Evolutionary conservation across 2,888 invertebrate species (phyloP).

Genomic region (Hemithea aestivaria): DNA sequence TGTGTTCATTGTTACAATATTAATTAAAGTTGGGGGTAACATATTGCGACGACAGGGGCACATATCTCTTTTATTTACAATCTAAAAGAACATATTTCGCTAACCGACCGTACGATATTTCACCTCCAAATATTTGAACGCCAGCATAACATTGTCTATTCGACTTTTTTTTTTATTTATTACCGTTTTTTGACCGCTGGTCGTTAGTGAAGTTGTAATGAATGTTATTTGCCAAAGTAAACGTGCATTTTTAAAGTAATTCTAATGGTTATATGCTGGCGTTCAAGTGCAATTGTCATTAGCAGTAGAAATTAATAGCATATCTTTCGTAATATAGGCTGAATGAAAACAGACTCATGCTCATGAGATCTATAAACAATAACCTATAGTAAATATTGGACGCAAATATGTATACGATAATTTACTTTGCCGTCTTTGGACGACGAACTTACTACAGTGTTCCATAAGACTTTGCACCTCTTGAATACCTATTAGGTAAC

Average conservation of each 20-base stretch:
- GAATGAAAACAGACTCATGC: conserved; percentile 63
- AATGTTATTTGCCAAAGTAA: conserved; percentile 65
- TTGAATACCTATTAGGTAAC: too few species aligned
- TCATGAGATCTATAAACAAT: conserved; percentile 35
- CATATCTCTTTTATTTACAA: conserved; percentile 57
- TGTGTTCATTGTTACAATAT: conserved; percentile 43
- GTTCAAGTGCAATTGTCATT: conserved; percentile 39
- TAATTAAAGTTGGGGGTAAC: conserved; percentile 33
- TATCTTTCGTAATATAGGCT: conserved; percentile 55
- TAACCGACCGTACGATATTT: conserved; percentile 34
- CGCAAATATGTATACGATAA: too few species aligned
- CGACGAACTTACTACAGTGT: too few species aligned
- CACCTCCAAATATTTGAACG: conserved; percentile 42
- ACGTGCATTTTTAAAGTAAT: conserved; percentile 60
- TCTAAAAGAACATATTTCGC: conserved; percentile 59
- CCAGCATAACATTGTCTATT: conserved; percentile 52
- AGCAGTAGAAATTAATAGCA: conserved; percentile 50
- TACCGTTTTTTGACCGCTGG: conserved; percentile 37
- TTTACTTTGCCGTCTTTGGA: too few species aligned
- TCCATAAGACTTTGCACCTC: too few species aligned
- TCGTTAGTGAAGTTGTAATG: conserved; percentile 44
- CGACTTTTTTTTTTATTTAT: conserved; percentile 45
- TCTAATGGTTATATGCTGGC: conserved; percentile 53
- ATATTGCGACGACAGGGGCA: conserved; percentile 34
- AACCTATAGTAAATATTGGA: too few species aligned